Evolutionary conservation across 2,888 invertebrate species (phyloP), one percentile per base, ranked within the genome.

Genomic region (Megaustenia siamemsis): DNA sequence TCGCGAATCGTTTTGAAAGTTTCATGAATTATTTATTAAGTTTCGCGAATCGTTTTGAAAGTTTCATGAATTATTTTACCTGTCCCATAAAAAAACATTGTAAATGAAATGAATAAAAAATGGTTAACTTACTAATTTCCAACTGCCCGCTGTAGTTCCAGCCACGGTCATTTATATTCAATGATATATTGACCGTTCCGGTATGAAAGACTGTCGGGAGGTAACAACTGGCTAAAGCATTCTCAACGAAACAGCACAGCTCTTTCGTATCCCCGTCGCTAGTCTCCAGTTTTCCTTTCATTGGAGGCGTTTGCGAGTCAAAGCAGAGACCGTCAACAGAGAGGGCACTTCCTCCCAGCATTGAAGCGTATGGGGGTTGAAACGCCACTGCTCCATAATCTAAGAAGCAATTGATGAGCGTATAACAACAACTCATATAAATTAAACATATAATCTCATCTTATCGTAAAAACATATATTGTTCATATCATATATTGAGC

Each of bases 291-390:
- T 35, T 63, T 6, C 82, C 82, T 24, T 32, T 15, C 28, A 82
- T 21, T 0, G 60, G 28, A 5, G 75, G 75, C 18, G 69, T 76
- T 49, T 43, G 32, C 3, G 76, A 66, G 28, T 79, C 79, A 53
- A 91, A 89, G 87, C 92, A 92, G 18, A 90, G 90, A 4, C 91
- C 91, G 2, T 77, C 86, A 66, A 91, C 84, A 12, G 49, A 40
- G 10, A 92, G 82, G 35, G 83, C 86, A 73, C 89, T 86, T 5
- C 90, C 88, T 8, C 91, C 91, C 49, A 92, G 81, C 91, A 91
- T 91, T 18, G 86, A 86, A 5, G 88, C 87, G 1, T 45, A 83
- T 12, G 82, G 71, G 10, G 90, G 91, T 0, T n/a, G 75, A 28
- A 91, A 60, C 38, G 38, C 60, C 66, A 88, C 68, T 5, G 66